These are phyloP conservation scores for Eulithis prunata DNA, from an alignment of 2,888 invertebrate species.

Conservation along the genomic window DNA sequence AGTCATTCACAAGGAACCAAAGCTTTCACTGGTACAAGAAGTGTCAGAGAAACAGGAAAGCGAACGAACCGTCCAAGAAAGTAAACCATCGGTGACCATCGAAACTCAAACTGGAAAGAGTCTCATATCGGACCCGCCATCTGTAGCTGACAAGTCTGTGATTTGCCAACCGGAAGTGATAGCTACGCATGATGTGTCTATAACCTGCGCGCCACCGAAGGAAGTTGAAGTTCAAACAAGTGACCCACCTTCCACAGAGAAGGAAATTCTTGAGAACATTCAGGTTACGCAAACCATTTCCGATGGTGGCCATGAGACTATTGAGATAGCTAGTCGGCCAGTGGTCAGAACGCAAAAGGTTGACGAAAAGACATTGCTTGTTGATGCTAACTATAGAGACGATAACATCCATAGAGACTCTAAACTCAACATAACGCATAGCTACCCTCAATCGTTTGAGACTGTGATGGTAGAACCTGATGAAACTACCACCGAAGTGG, in stretches of 20 bases:
- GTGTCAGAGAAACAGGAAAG: constrained; percentile 51
- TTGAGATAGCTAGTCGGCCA: constrained; percentile 88
- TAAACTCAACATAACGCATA: constrained; percentile 89
- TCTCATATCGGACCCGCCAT: constrained; percentile 74
- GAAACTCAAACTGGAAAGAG: constrained; percentile 89
- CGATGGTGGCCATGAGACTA: constrained; percentile 88
- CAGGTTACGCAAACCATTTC: constrained; percentile 86
- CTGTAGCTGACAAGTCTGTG: constrained; percentile 72
- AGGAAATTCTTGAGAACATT: constrained; percentile 85
- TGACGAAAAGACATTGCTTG: constrained; percentile 86
- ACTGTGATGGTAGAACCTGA: constrained; percentile 92
- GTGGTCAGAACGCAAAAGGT: constrained; percentile 74
- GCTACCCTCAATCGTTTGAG: constrained; percentile 90
- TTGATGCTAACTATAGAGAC: constrained; percentile 89
- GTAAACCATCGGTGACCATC: constrained; percentile 63
- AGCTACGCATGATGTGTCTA: constrained; percentile 77
- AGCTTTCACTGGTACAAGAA: constrained; percentile 41
- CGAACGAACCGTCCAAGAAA: constrained; percentile 54
- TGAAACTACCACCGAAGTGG: constrained; percentile 92
- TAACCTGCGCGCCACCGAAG: constrained; percentile 80
- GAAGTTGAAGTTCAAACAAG: constrained; percentile 87
- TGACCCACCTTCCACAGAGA: constrained; percentile 76
- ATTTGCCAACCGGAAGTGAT: constrained; percentile 68
- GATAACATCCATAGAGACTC: constrained; percentile 83
- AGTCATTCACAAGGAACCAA: constrained; percentile 47